Evolutionary conservation across 1,140 invertebrate species (phyloP), one percentile per base, ranked within the genome.

Genomic region (Lerema accius): DNA sequence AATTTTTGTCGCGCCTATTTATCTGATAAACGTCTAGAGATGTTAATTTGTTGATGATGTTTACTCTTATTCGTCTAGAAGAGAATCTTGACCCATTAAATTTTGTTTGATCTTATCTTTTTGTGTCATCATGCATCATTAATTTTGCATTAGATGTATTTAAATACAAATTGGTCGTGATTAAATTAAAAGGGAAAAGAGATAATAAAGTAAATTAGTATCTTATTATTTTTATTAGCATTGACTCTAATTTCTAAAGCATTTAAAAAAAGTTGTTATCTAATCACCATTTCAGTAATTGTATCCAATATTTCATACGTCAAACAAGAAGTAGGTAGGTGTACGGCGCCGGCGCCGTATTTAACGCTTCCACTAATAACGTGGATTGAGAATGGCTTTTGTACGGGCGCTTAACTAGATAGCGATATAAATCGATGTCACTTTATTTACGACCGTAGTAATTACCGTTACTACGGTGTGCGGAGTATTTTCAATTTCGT

Each of bases 401-500:
- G 48, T 32, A 28, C 28, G 26, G 32, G 39, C 49, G 28, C 17
- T 39, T 17, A 19, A 51, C 35, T 51, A 51, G 35, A 39, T 15
- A 39, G 15, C 28, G 32, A 51, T 51, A 58, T 35, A 15, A 58
- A 58, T 58, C 32, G 40, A 58, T 43, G 23, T 58, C 55, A 58
- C 42, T 58, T 43, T 58, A 58, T 46, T 46, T 45, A 46, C 26
- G 17, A 45, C 53, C 17, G 15, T 10, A 32, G 53, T 56, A 56
- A 58, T 58, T 46, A 58, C 53, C 39, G 53, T 58, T 46, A 46
- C 40, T 17, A 23, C n/a, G 28, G 17, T 45, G 39, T 45, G 53
- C 40, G 13, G 53, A 56, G 39, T 45, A 56, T 45, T 56, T 56
- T 56, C 53, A 56, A 56, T 56, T 43, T 56, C 39, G 14, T 6